Base-by-base conservation (phyloP, 1,140 invertebrate species). In the Bathynomus jamesi region DNA sequence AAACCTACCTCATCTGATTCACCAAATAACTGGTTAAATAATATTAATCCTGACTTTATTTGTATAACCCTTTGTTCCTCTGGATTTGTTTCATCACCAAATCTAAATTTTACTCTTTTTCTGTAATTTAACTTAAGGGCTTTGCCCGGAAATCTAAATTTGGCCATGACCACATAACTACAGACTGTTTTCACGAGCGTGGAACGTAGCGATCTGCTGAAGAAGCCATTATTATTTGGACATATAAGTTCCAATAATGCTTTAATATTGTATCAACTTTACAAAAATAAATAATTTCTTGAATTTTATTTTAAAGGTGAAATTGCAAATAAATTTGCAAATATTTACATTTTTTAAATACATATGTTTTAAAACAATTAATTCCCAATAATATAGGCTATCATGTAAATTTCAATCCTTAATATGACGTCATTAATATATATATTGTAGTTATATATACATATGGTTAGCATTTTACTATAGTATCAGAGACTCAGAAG, bases 1-100 rank as follows among this genome's bases (percentile, higher is more conserved):
- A 53, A 63, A 68, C 62, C 75, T 83, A 83, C 83, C 82, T 83
- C 82, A 61, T 83, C 82, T 24, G 81, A 83, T 64, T 83, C 81
- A 53, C 83, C 83, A 78, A 82, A 82, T 60, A 83, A 66, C 75
- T 83, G 80, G 62, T 79, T 78, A 78, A 84, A 84, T 61, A 79
- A 69, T 70, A 81, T 80, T 73, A 83, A 80, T 32, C 83, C 82
- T 71, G 77, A 69, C 65, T 79, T 66, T 61, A 78, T 78, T 46
- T 72, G 73, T 25, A 68, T 65, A 4, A 71, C 71, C 53, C 70
- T 31, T 66, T 77, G 73, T 67, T 78, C 75, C 17, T 71, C 65
- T 32, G 74, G 70, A 79, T 77, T 72, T 72, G 73, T 61, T 46
- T 61, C 64, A 70, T 78, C 30, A 79, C 71, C 28, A 74, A 73